These are phyloP conservation scores for Jacana jacana DNA, from an alignment of 2,113 vertebrate genomes.

Conservation along the genomic window DNA sequence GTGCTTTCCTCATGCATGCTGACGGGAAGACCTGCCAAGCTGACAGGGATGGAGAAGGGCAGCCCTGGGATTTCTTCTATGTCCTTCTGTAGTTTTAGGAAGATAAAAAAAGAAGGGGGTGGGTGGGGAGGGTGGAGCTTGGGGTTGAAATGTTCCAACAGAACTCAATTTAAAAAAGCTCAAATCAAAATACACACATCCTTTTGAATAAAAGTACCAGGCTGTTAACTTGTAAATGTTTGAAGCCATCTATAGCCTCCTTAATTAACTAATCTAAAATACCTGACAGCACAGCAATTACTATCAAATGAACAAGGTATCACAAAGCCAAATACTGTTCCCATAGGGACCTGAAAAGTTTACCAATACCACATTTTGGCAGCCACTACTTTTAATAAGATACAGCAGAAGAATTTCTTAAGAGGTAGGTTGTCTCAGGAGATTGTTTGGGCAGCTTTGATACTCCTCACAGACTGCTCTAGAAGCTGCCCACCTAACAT, in stretches of 20 bases:
- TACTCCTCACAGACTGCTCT: neutral
- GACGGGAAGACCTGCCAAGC: neutral
- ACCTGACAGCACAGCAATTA: neutral
- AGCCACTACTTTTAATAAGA: neutral
- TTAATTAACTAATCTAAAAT: neutral
- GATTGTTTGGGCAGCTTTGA: neutral
- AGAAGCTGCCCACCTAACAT: neutral
- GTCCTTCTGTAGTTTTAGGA: neutral
- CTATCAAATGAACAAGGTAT: neutral
- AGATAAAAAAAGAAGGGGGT: neutral
- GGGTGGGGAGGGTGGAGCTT: neutral
- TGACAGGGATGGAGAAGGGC: neutral
- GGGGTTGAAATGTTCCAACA: neutral
- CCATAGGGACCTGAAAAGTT: neutral
- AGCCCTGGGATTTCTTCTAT: neutral
- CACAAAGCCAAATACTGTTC: neutral
- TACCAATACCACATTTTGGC: neutral
- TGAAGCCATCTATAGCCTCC: neutral
- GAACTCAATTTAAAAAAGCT: neutral
- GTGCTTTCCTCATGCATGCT: neutral
- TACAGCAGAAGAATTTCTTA: neutral
- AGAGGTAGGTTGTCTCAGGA: neutral
- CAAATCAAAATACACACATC: neutral
- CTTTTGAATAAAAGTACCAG: neutral
- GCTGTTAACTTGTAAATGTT: neutral